Conservation (phyloP, 2,797 vertebrate genomes). For the Pipistrellus pipistrellus region DNA sequence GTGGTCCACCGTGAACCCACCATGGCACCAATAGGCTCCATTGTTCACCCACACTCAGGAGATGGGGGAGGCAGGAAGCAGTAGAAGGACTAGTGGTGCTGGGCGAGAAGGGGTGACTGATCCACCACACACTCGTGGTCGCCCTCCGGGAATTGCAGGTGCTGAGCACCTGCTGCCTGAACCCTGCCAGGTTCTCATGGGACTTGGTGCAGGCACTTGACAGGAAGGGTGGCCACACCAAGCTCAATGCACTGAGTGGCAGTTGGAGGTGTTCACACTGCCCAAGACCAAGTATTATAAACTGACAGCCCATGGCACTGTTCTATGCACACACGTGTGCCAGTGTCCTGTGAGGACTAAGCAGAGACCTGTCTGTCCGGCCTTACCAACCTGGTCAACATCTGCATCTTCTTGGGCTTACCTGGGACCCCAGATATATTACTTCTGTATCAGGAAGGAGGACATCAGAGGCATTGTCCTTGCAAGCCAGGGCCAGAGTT, state of each 20-base stretch:
- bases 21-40: slow-evolving; percentile 93
- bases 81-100: slow-evolving; percentile 64
- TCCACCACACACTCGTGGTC: slow-evolving; percentile 81
- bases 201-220: slow-evolving; percentile 94
- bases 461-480: slow-evolving; percentile 96
- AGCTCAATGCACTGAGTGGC: slow-evolving; percentile 94
- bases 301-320: slow-evolving; percentile 94
- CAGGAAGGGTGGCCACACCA: slow-evolving; percentile 94
- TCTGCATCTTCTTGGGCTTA: slow-evolving; percentile 94
- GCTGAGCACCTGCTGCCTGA: slow-evolving; percentile 93
- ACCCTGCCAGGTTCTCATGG: slow-evolving; percentile 93
- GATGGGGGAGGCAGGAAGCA: slow-evolving; percentile 86
- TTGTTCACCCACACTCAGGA: slow-evolving; percentile 94
- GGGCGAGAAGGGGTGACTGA: slow-evolving; percentile 69
- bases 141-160: slow-evolving; percentile 92
- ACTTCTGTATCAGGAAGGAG: slow-evolving; percentile 95
- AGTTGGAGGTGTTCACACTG: slow-evolving; percentile 96
- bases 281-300: slow-evolving; percentile 98
- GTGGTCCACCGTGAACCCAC: slow-evolving; percentile 94
- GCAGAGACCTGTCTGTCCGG: slow-evolving; percentile 85
- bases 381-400: slow-evolving; percentile 78
- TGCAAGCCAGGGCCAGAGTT: slow-evolving; percentile 94
- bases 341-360: slow-evolving; percentile 92
- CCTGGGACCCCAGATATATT: slow-evolving; percentile 94
- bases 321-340: slow-evolving; percentile 91